These are phyloP conservation scores for Oxyteleia sp. DNA, from an alignment of 2,888 invertebrate genomes.

Conservation along the genomic window DNA sequence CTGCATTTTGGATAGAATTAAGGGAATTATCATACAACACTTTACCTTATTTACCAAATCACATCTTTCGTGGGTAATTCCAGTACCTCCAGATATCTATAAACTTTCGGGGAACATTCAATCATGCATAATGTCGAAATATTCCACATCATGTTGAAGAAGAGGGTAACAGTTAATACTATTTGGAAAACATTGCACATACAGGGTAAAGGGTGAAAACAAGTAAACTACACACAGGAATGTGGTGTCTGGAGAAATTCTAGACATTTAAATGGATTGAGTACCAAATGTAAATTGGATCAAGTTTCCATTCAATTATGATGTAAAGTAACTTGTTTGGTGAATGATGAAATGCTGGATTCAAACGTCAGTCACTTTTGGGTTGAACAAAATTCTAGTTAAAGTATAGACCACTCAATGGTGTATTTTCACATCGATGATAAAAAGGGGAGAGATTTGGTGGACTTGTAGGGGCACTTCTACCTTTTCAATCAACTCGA, in stretches of 20 bases:
- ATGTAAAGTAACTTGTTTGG: conserved; percentile 15
- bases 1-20: conserved; percentile 15
- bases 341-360: conserved; percentile 21
- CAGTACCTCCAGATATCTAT: conserved; percentile 29
- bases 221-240: conserved; percentile 28
- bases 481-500: conserved; percentile 99
- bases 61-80: conserved; percentile 23
- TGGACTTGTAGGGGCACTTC: conserved; percentile 70
- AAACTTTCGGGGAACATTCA: conserved; percentile 30
- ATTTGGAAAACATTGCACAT: conserved; percentile 23
- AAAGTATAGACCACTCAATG: conserved; percentile 13
- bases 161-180: conserved; percentile 9
- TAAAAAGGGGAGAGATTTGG: conserved; percentile 6
- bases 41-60: conserved; percentile 51
- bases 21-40: conserved; percentile 29
- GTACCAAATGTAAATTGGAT: conserved; percentile 38
- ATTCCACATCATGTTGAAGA: conserved; percentile 28
- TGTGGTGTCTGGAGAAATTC: conserved; percentile 28
- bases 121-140: conserved; percentile 49
- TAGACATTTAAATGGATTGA: conserved; percentile 42
- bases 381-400: conserved; percentile 29
- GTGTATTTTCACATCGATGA: conserved; percentile 19
- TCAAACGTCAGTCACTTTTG: conserved; percentile 38
- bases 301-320: conserved; percentile 37
- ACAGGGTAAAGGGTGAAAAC: conserved; percentile 15